phyloP scores from a whole-genome alignment of 2,888 invertebrate species.

The Crioceris asparagi region DNA sequence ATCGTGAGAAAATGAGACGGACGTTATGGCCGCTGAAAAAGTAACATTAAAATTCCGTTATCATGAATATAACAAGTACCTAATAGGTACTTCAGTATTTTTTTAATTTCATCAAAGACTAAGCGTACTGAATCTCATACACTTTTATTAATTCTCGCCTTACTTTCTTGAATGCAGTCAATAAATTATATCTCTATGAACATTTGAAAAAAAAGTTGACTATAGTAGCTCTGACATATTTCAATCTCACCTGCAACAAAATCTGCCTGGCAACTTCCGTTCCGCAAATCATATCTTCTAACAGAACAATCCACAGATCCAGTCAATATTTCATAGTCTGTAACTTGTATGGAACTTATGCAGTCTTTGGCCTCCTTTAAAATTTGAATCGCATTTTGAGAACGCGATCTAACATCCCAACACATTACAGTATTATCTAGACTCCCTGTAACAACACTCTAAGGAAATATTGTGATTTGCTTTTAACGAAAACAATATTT shows the following conservation, averaged over 20 bases:
- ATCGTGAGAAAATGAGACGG: constrained; percentile 78
- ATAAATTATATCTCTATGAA: not conserved
- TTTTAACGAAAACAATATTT: not conserved
- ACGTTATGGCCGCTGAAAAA: constrained; percentile 61
- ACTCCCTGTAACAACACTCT: constrained; percentile 48
- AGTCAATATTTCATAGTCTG: constrained; percentile 81
- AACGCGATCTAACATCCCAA: constrained; percentile 73
- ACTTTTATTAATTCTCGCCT: no score
- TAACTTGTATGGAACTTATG: constrained; percentile 66
- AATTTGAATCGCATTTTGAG: constrained; percentile 63
- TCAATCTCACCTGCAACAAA: constrained; percentile 62
- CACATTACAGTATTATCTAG: constrained; percentile 86
- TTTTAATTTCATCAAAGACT: no score
- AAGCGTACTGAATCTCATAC: no score
- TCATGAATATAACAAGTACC: no score
- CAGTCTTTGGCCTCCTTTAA: constrained; percentile 92
- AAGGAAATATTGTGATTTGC: not conserved
- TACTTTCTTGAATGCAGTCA: no score
- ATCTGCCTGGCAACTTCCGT: constrained; percentile 73
- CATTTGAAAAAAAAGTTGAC: not conserved
- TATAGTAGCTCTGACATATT: not conserved
- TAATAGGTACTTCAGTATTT: no score
- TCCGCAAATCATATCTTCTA: constrained; percentile 82
- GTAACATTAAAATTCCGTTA: no score
- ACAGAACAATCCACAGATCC: constrained; percentile 83